These are phyloP conservation scores for Notothenia coriiceps DNA, from an alignment of 2,113 vertebrate genomes.

Conservation along the genomic window DNA sequence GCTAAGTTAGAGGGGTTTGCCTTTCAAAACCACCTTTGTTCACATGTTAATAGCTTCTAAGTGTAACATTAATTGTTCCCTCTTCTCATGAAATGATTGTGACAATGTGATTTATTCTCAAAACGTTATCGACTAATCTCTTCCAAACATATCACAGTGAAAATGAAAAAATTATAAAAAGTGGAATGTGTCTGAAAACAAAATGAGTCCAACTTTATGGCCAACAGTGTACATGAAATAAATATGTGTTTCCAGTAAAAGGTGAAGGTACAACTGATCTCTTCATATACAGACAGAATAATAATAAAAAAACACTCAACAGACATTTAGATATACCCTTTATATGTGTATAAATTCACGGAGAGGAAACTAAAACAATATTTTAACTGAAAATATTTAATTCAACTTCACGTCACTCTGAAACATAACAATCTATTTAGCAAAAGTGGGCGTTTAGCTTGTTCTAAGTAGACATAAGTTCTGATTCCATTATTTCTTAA, in stretches of 20 bases:
- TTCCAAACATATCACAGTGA: too few relatives aligned
- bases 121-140: too few relatives aligned
- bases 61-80: slow-evolving; percentile 48
- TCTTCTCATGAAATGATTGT: too few relatives aligned
- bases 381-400: neutral
- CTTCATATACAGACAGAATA: neutral
- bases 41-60: slow-evolving; percentile 58
- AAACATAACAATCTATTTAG: neutral
- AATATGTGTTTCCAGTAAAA: neutral
- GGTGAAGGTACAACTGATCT: neutral
- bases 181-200: too few relatives aligned
- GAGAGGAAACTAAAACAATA: neutral
- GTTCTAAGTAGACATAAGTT: neutral
- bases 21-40: slow-evolving; percentile 67
- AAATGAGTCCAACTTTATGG: too few relatives aligned
- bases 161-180: too few relatives aligned
- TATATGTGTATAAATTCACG: neutral
- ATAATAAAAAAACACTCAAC: neutral
- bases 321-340: neutral
- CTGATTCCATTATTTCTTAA: neutral
- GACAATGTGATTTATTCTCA: too few relatives aligned
- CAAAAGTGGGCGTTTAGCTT: neutral
- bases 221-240: neutral
- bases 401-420: neutral
- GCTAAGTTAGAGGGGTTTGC: slow-evolving; percentile 63